These are phyloP conservation scores for Mantis religiosa DNA, from an alignment of 2,888 invertebrate genomes.

Conservation along the genomic window DNA sequence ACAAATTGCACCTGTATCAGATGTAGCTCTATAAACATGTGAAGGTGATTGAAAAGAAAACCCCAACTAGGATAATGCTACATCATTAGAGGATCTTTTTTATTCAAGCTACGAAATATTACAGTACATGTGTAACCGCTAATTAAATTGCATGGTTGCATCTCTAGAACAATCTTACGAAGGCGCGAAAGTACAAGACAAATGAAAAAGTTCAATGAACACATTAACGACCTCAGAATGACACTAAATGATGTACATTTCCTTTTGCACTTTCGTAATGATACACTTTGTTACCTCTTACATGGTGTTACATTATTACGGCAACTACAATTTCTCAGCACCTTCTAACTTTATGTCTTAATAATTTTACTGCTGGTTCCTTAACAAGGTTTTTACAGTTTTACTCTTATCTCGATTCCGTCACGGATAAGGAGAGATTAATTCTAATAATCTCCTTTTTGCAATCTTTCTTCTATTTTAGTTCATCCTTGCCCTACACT, in stretches of 20 bases:
- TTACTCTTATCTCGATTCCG: too few species aligned
- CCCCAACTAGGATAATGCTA: too few species aligned
- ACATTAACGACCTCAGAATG: background rate
- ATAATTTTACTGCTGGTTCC: background rate
- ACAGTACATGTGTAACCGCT: background rate
- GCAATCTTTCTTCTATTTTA: too few species aligned
- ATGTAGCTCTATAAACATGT: too few species aligned
- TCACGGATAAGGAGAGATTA: too few species aligned
- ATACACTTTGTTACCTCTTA: background rate
- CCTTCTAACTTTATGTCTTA: background rate
- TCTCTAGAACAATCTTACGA: background rate
- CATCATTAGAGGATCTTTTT: too few species aligned
- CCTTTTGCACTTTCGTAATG: background rate
- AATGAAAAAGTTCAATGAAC: background rate
- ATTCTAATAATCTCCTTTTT: too few species aligned
- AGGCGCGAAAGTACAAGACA: background rate
- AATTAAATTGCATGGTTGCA: background rate
- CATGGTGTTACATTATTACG: background rate
- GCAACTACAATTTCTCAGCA: background rate
- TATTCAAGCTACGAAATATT: too few species aligned
- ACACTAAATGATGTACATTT: background rate
- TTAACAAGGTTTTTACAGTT: background rate
- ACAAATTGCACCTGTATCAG: too few species aligned
- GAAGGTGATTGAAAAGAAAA: too few species aligned
- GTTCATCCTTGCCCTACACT: too few species aligned